phyloP scores from a whole-genome alignment of 2,113 vertebrate species.

The Cricetomys ansorgei region DNA sequence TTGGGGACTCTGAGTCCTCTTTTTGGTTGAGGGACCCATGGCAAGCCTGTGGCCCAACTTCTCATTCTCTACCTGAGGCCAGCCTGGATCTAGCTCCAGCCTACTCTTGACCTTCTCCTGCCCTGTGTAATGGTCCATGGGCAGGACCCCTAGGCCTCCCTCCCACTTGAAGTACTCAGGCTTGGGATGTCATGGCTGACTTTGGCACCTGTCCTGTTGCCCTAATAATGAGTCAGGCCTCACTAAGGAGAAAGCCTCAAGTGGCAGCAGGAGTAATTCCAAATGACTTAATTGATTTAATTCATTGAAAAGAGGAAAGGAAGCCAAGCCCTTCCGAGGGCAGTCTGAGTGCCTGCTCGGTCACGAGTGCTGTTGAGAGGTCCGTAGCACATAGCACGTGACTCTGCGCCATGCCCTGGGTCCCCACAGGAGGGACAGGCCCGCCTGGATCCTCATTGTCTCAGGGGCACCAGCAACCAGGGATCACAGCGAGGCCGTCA shows the following conservation, averaged over 20 bases:
- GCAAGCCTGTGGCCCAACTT: background rate
- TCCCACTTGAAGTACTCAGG: background rate
- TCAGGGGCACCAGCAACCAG: background rate
- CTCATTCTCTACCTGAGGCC: background rate
- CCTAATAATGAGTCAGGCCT: constrained; percentile 66
- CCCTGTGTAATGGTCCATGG: background rate
- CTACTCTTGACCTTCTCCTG: background rate
- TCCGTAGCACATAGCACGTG: background rate
- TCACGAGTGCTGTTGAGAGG: background rate
- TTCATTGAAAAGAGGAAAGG: constrained; percentile 61
- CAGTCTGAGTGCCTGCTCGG: background rate
- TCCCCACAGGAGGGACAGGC: background rate
- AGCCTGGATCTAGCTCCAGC: background rate
- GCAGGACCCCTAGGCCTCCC: background rate
- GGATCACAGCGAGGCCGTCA: constrained; percentile 42
- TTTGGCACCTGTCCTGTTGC: constrained; percentile 48
- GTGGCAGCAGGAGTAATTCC: constrained; percentile 42
- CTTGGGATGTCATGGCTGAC: background rate
- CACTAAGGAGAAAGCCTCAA: constrained; percentile 55
- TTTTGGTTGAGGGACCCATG: background rate
- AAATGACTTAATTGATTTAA: constrained; percentile 68
- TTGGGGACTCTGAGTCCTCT: background rate
- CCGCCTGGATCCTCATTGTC: background rate
- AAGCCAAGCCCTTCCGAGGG: constrained; percentile 24
- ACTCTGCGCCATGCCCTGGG: background rate